Conservation (phyloP, 2,797 vertebrate species). For the Morus bassanus region DNA sequence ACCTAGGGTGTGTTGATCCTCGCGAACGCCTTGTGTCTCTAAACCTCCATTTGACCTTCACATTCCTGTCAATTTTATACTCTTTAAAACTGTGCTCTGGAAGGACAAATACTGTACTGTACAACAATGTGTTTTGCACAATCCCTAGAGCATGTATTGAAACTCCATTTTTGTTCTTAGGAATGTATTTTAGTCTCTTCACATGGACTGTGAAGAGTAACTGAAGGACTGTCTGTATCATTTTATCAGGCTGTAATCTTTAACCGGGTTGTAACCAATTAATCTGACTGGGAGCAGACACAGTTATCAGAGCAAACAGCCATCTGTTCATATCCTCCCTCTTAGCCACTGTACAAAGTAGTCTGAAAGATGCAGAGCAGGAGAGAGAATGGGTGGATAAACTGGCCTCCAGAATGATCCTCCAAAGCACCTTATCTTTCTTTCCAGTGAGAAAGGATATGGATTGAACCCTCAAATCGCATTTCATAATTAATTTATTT, state of each 20-base stretch:
- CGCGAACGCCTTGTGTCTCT: background rate
- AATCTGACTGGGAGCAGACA: constrained; percentile 34
- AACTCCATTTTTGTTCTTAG: background rate
- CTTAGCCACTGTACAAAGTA: background rate
- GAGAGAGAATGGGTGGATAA: background rate
- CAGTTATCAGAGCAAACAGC: constrained; percentile 35
- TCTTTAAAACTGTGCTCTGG: background rate
- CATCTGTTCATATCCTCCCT: constrained; percentile 30
- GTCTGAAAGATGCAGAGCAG: background rate
- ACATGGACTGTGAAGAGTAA: background rate
- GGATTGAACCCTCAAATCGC: background rate
- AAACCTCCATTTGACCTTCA: background rate
- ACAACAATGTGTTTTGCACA: background rate
- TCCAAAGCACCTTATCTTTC: constrained; percentile 37
- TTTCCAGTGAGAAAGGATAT: background rate
- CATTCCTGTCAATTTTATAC: background rate
- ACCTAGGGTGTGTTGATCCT: background rate
- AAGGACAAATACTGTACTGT: background rate
- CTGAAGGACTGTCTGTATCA: background rate
- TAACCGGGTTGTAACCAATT: constrained; percentile 21
- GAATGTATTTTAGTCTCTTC: background rate
- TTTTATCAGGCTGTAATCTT: background rate
- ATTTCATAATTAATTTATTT: constrained; percentile 23
- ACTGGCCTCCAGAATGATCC: background rate
- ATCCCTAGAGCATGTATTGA: background rate